Conservation (phyloP, 2,888 invertebrate genomes). For the Polietes domitor region DNA sequence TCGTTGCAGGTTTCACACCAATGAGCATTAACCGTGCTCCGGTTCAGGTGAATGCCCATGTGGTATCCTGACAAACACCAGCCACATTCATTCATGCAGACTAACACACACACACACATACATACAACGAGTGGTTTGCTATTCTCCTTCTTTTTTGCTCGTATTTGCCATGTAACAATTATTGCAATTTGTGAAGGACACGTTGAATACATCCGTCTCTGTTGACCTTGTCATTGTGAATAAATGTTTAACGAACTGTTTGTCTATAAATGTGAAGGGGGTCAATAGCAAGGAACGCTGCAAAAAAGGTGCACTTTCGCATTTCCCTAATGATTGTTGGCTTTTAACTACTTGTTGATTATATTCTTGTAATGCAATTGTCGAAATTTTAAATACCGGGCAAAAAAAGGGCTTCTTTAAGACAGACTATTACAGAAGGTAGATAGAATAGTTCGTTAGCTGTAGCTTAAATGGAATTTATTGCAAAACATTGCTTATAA, state of each 20-base stretch:
- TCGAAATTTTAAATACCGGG: no score
- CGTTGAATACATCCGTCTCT: conserved; percentile 26
- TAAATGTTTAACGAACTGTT: conserved; percentile 1
- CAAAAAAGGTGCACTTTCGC: not conserved
- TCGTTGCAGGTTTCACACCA: conserved; percentile 62
- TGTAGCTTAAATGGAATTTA: no score
- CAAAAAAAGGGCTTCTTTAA: no score
- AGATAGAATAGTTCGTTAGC: no score
- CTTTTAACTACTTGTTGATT: conserved; percentile 66
- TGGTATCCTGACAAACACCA: conserved; percentile 31
- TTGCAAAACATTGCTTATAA: no score
- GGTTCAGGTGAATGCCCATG: conserved; percentile 62
- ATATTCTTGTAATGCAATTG: no score
- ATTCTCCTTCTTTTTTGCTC: conserved; percentile 10
- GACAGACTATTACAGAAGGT: no score
- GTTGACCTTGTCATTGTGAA: conserved; percentile 38
- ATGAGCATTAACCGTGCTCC: conserved; percentile 57
- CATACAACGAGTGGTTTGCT: not conserved
- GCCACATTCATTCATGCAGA: conserved; percentile 1
- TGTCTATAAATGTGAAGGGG: not conserved
- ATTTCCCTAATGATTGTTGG: not conserved
- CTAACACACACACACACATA: not conserved
- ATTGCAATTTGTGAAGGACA: conserved; percentile 49
- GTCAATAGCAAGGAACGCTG: not conserved
- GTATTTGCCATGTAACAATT: conserved; percentile 45